Base-by-base conservation (phyloP, 2,797 vertebrate species). In the Gymnodraco acuticeps region DNA sequence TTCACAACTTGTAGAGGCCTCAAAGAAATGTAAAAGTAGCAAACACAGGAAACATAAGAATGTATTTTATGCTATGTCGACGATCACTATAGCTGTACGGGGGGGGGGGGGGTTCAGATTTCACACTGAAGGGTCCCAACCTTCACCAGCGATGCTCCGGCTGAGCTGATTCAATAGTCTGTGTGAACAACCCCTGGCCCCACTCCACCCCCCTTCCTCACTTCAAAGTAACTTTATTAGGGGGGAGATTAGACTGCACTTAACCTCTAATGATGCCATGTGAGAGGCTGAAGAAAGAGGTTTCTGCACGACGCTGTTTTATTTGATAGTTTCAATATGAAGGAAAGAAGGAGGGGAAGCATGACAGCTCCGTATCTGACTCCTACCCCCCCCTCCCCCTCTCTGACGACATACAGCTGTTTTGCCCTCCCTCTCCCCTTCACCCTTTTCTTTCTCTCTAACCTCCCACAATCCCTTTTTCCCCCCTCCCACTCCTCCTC, bases 211-310 rank as follows among this genome's bases (percentile, higher is more conserved):
- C 75, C 77, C 85, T 90, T 93, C 93, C 94, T 93, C 92, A 96
- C 96, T 96, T 97, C 95, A 97, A 96, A 97, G 96, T 93, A 95
- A 94, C 95, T 94, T 95, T 96, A 96, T 95, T 95, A 96, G 95
- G 87, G 90, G 90, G 94, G 93, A 93, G 95, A 96, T 98, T 96
- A 96, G 94, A 92, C 89, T 93, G 89, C 95, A 92, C 95, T 96
- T 97, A 96, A 96, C 95, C 95, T 90, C 81, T 89, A 89, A 93
- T 87, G 90, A 92, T 70, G 84, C 88, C 86, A 78, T 89, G 78
- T 74, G 85, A 87, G 88, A 77, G 83, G 72, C 77, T 77, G 82
- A 74, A 76, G 65, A 82, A 82, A 85, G 76, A 80, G 74, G 70
- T 70, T 87, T 86, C 75, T 84, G 59, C 69, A 69, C n/a, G 15